These are phyloP conservation scores for Geotrypetes seraphini DNA, from an alignment of 2,797 vertebrate species.

Conservation along the genomic window DNA sequence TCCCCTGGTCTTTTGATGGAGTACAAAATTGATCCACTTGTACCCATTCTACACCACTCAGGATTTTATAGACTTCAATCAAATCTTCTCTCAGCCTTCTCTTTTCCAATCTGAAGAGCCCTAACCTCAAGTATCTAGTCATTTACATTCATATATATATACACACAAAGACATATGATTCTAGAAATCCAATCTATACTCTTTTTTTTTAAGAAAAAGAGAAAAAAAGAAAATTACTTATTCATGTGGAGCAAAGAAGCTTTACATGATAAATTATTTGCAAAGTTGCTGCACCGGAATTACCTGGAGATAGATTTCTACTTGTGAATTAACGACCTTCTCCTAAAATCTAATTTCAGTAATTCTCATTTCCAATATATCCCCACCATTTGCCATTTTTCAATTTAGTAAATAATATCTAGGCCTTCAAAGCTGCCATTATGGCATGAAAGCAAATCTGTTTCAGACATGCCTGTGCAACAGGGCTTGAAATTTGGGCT, in stretches of 20 bases:
- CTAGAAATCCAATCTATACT: neutral
- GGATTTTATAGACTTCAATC: too few relatives aligned
- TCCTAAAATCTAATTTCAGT: slow-evolving; percentile 9
- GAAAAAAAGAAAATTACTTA: neutral
- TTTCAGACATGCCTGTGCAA: neutral
- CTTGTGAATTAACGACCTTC: slow-evolving; percentile 5
- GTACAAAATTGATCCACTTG: too few relatives aligned
- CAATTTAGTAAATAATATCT: neutral
- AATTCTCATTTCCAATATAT: slow-evolving; percentile 11
- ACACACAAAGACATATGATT: neutral
- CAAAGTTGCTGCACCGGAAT: neutral
- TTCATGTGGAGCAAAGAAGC: neutral
- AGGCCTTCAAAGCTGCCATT: slow-evolving; percentile 4
- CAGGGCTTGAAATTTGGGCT: too few relatives aligned
- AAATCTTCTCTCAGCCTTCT: too few relatives aligned
- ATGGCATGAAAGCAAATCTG: neutral
- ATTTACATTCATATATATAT: too few relatives aligned
- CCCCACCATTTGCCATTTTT: slow-evolving; percentile 1
- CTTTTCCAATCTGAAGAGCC: too few relatives aligned
- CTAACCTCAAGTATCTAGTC: too few relatives aligned
- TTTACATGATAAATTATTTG: slow-evolving; percentile 3
- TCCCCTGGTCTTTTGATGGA: too few relatives aligned
- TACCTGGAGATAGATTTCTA: too few relatives aligned
- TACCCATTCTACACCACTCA: too few relatives aligned
- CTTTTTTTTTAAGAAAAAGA: neutral